Evolutionary conservation across 2,888 invertebrate genomes (phyloP).

Genomic region (Empis stercorea): DNA sequence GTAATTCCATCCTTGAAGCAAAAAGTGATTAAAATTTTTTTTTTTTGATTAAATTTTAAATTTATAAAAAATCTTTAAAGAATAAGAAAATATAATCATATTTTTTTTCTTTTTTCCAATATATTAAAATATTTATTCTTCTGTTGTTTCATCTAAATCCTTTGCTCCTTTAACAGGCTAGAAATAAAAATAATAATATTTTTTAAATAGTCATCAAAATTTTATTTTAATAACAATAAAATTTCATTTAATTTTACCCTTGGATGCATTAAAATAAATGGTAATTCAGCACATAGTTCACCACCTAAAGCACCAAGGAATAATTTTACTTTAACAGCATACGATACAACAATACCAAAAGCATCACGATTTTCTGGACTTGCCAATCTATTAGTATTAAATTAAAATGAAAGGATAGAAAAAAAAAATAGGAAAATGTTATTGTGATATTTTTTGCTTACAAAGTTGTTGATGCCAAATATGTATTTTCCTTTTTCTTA

Average conservation of each 20-base stretch:
- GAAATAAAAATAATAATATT: too few relatives aligned
- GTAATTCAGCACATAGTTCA: conserved; percentile 80
- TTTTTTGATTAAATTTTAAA: too few relatives aligned
- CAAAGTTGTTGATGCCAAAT: conserved; percentile 86
- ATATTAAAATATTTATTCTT: too few relatives aligned
- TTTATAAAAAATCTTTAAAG: too few relatives aligned
- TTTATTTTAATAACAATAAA: too few relatives aligned
- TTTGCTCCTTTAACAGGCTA: too few relatives aligned
- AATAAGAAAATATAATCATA: too few relatives aligned
- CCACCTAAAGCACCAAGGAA: conserved; percentile 87
- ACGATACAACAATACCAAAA: conserved; percentile 91
- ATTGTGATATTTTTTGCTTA: conserved; percentile 37
- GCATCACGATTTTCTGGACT: conserved; percentile 78
- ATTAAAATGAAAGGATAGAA: neutral
- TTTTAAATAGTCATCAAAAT: too few relatives aligned
- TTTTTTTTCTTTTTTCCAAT: too few relatives aligned
- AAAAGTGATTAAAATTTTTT: too few relatives aligned
- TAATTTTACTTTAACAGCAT: conserved; percentile 87
- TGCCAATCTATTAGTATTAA: conserved; percentile 46
- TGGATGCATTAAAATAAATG: conserved; percentile 84
- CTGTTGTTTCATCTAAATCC: too few relatives aligned
- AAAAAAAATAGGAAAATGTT: neutral
- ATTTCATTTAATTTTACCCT: conserved; percentile 32
- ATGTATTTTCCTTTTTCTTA: conserved; percentile 67
- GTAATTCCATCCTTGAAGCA: too few relatives aligned